These are phyloP conservation scores for Aplysina aerophoba DNA, from an alignment of 37 sponge, comb jelly and placozoan genomes.

Conservation along the genomic window DNA sequence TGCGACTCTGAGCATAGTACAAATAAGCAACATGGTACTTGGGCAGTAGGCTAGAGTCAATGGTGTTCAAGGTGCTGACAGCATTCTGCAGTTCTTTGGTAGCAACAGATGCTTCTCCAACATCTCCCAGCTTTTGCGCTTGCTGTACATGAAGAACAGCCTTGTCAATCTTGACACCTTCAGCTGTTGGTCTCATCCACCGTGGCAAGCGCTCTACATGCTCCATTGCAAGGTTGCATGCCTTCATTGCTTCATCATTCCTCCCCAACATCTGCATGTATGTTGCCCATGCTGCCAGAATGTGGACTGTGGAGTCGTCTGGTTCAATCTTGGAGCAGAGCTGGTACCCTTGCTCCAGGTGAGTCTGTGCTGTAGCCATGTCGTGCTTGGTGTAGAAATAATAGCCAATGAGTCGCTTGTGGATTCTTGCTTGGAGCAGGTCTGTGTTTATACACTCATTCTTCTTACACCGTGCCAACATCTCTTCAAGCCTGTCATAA, in stretches of 20 bases:
- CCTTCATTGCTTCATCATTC: not conserved
- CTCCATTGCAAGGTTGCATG: not conserved
- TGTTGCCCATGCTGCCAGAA: not conserved
- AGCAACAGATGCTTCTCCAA: not conserved
- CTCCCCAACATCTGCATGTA: slow-evolving; percentile 11
- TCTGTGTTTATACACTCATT: not conserved
- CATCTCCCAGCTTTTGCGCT: not conserved
- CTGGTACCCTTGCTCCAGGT: slow-evolving; percentile 1
- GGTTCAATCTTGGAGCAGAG: slow-evolving; percentile 1
- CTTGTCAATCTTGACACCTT: slow-evolving; percentile 24
- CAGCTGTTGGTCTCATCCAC: slow-evolving; percentile 16
- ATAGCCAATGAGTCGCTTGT: slow-evolving; percentile 8
- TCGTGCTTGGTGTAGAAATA: slow-evolving; percentile 4
- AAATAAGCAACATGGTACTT: not conserved
- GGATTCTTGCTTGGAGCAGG: slow-evolving; percentile 9
- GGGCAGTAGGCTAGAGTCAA: not conserved
- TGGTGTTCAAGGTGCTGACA: not conserved
- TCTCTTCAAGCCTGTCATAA: not conserved
- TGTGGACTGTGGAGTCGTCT: not conserved
- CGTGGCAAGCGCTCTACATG: slow-evolving; percentile 3
- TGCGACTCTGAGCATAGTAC: not conserved
- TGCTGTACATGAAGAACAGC: not conserved
- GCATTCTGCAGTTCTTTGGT: not conserved
- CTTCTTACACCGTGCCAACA: not conserved
- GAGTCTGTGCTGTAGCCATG: not conserved